Evolutionary conservation across 2,113 vertebrate genomes (phyloP), one percentile per base, ranked within the genome.

Genomic region (Cavia aperea): DNA sequence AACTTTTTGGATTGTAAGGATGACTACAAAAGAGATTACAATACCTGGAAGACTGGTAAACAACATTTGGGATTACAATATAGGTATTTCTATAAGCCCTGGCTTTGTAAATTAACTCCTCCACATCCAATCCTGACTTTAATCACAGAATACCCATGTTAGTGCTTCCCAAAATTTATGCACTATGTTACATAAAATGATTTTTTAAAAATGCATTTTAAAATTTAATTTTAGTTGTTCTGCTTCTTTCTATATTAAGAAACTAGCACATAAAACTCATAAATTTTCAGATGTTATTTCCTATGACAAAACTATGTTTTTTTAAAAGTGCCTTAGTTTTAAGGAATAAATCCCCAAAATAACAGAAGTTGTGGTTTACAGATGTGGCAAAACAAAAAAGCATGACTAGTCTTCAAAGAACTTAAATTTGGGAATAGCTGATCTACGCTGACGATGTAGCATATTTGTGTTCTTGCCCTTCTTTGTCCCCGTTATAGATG

Each of bases 201-300:
- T 84, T 81, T 54, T 14, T 72, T 94, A 4, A 10, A 31, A 14
- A 66, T 8, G 62, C 5, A 89, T 88, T 85, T 62, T 43, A 81
- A 82, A 83, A 68, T 70, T 88, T 70, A 84, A 68, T 66, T 43
- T 95, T 78, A 86, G 56, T 49, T 85, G n/a, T 60, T 46, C 39
- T 10, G 13, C 46, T 91, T 63, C 26, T 93, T 91, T 86, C 29
- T 51, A 62, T 66, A 24, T 94, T 85, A 91, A 36, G 11, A 90
- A 90, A 49, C 36, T 60, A 83, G 66, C 89, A 85, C 16, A 79
- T 16, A 83, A 85, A 88, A 86, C 39, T 81, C 36, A 39, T 78
- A 66, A 89, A 49, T 62, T 91, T 39, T 92, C 72, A 43, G 16
- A 31, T 85, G n/a, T 58, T 62, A 66, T 68, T 87, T 81, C 63